A percentile compares a stretch with the other conserved stretches of the same genome.
These are phyloP conservation scores for Pangasius macronema DNA, from an alignment of 2,797 vertebrate genomes.

Conservation along the genomic window DNA sequence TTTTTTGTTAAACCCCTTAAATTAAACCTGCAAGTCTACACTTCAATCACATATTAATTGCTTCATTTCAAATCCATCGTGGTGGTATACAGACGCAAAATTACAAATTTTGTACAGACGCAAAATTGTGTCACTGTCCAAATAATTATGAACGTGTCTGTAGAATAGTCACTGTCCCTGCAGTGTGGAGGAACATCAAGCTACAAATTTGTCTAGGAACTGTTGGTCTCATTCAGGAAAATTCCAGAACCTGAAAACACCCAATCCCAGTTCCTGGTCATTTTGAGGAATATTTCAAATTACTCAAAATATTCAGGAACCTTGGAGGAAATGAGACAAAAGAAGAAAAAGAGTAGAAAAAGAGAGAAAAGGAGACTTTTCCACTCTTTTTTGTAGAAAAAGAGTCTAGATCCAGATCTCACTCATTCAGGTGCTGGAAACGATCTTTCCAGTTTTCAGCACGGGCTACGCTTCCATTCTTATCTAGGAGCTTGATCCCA, in stretches of 20 bases:
- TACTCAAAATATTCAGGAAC: neutral
- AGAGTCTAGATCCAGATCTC: slow-evolving; percentile 63
- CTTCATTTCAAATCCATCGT: no score
- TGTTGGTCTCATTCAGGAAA: neutral
- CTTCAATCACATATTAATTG: no score
- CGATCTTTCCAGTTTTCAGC: slow-evolving; percentile 92
- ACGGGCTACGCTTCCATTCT: slow-evolving; percentile 88
- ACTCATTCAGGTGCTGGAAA: slow-evolving; percentile 98
- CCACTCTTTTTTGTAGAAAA: neutral
- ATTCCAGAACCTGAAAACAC: neutral
- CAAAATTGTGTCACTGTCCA: no score
- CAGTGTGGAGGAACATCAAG: neutral
- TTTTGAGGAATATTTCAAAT: neutral
- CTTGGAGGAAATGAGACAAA: neutral
- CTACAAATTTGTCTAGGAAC: neutral
- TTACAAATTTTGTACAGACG: no score
- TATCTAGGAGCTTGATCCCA: slow-evolving; percentile 92
- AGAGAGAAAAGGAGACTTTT: no score
- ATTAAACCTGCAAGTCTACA: no score
- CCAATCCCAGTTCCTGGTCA: neutral
- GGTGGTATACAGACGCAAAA: no score
- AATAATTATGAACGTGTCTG: no score
- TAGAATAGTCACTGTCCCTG: neutral
- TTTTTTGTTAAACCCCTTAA: no score
- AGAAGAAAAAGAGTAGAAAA: neutral